phyloP scores from a whole-genome alignment of 2,888 invertebrate genomes.

The Stenichneumon culpator region DNA sequence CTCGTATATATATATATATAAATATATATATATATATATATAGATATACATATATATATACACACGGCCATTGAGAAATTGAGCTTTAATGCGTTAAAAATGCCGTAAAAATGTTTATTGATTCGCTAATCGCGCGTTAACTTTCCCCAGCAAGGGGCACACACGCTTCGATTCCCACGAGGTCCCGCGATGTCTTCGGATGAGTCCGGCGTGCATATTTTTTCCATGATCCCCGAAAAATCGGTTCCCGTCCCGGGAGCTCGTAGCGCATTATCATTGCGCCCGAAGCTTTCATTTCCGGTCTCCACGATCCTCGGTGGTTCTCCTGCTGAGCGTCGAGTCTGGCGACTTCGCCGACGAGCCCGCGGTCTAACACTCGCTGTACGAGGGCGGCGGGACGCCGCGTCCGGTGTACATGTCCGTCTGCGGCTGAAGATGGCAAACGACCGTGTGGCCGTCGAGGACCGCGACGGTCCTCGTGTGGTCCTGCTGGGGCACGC shows the following conservation, averaged over 20 bases:
- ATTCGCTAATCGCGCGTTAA: slow-evolving; percentile 19
- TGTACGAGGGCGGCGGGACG: slow-evolving; percentile 88
- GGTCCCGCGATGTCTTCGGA: neutral
- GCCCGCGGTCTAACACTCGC: slow-evolving; percentile 86
- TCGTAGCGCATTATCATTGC: neutral
- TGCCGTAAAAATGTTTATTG: slow-evolving; percentile 8
- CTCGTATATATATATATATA: slow-evolving; percentile 6
- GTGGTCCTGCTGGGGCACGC: slow-evolving; percentile 81
- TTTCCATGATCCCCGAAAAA: neutral
- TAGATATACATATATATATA: neutral
- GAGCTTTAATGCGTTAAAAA: slow-evolving; percentile 30
- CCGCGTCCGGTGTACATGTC: slow-evolving; percentile 87
- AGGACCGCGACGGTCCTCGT: slow-evolving; percentile 90
- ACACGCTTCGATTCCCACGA: neutral
- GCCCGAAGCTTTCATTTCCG: neutral
- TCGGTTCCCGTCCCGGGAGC: neutral
- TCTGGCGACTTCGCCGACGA: neutral
- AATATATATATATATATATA: neutral
- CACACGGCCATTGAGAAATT: slow-evolving; percentile 21
- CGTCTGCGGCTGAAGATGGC: slow-evolving; percentile 92
- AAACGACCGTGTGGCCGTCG: slow-evolving; percentile 94
- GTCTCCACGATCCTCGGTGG: neutral
- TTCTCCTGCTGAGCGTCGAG: neutral
- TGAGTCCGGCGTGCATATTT: neutral
- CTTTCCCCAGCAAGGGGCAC: neutral